Evolutionary conservation across 1,140 invertebrate species (phyloP).

Genomic region (Lepidurus couesii): DNA sequence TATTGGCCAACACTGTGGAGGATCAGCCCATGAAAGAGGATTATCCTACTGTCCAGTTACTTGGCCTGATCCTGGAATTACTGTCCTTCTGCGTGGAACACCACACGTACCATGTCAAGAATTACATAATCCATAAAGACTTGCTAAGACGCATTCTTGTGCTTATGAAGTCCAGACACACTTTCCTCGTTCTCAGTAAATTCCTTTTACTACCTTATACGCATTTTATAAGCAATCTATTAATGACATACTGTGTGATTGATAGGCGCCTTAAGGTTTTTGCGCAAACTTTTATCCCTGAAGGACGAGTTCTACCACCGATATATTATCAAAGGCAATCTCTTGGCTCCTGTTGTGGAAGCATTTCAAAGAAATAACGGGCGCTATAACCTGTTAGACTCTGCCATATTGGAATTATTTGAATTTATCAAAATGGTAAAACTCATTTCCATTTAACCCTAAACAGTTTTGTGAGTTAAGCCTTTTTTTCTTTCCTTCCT

Average conservation of each 20-base stretch:
- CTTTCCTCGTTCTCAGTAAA: conserved; percentile 85
- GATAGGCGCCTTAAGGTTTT: conserved; percentile 81
- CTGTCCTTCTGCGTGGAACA: conserved; percentile 99
- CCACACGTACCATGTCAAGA: conserved; percentile 96
- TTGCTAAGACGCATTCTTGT: conserved; percentile 88
- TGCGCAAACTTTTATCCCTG: conserved; percentile 92
- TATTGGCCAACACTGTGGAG: conserved; percentile 81
- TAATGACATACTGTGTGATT: conserved; percentile 36
- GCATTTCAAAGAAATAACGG: conserved; percentile 94
- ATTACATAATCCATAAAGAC: conserved; percentile 95
- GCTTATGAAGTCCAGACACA: conserved; percentile 95
- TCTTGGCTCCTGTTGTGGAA: conserved; percentile 93
- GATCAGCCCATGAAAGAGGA: conserved; percentile 85
- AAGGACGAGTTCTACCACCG: conserved; percentile 98
- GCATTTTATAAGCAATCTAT: neutral
- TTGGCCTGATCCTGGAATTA: conserved; percentile 89
- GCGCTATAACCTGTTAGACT: conserved; percentile 96
- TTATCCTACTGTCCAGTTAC: conserved; percentile 89
- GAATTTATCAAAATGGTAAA: conserved; percentile 89
- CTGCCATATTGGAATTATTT: conserved; percentile 97
- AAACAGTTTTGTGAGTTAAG: conserved; percentile 29
- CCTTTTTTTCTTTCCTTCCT: neutral
- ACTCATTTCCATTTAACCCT: conserved; percentile 16
- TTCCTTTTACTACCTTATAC: conserved; percentile 18
- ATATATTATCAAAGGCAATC: conserved; percentile 91